Conservation (phyloP, 2,113 vertebrate genomes). For the Micronisus gabar region DNA sequence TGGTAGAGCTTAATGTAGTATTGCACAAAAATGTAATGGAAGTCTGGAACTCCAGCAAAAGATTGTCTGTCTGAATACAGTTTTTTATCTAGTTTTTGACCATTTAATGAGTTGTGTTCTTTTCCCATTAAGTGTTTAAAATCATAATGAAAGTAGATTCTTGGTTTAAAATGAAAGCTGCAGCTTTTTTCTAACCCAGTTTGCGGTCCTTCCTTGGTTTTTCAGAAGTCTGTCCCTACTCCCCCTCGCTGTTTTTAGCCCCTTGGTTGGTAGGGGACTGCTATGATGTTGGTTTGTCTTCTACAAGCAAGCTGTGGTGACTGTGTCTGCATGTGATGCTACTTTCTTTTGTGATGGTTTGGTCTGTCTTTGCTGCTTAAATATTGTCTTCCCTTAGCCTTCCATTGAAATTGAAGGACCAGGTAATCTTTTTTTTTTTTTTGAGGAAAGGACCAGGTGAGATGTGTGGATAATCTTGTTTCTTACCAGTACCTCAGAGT, state of each 20-base stretch:
- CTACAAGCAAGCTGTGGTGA: rapidly evolving
- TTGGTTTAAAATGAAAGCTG: background rate
- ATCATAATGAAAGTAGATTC: background rate
- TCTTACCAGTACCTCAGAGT: background rate
- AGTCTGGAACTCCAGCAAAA: background rate
- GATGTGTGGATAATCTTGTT: background rate
- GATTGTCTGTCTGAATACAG: background rate
- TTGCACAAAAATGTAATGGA: background rate
- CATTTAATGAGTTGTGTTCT: background rate
- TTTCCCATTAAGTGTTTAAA: background rate
- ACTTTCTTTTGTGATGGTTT: rapidly evolving
- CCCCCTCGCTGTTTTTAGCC: background rate
- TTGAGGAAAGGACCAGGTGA: background rate
- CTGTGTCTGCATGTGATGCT: background rate
- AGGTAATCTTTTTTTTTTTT: background rate
- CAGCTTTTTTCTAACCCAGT: background rate
- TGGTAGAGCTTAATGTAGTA: background rate
- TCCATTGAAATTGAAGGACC: background rate
- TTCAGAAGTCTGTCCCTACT: background rate
- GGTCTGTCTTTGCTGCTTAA: background rate
- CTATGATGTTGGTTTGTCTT: background rate
- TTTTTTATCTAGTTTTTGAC: background rate
- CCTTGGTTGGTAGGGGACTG: rapidly evolving
- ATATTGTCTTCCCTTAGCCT: background rate
- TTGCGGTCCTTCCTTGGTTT: background rate